Evolutionary conservation across 2,113 vertebrate genomes (phyloP), one percentile per base, ranked within the genome.

Genomic region (Pimephales promelas): DNA sequence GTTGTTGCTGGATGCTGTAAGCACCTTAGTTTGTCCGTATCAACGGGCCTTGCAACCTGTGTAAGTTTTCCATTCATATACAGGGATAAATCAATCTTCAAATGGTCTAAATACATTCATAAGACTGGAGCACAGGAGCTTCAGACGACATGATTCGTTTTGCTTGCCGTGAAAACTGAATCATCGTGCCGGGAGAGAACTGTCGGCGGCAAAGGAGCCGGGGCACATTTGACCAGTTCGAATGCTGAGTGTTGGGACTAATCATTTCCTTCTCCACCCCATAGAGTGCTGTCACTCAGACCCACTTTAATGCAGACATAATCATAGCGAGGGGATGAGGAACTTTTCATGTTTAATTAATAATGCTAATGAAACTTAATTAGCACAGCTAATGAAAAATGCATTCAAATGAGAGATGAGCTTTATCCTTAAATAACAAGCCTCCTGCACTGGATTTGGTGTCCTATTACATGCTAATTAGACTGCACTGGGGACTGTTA

Each of bases 381-480:
- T 94, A 94, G 91, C 90, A 87, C 87, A 90, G 92, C 93, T 94
- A 93, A 94, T 94, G 92, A 94, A 94, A 94, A 94, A 94, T 94
- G 92, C 93, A 94, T 94, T 92, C 91, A 94, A 94, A 94, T 94
- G 93, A 94, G 92, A 93, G 93, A 94, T 93, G 94, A 92, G 93
- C 91, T 94, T 94, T 94, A 93, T 93, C 92, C 93, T 94, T 94
- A 94, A 94, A 94, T 94, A 94, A 94, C 94, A 94, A 93, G 91
- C 89, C 92, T 94, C 91, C 92, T 94, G 92, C 91, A 91, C 94
- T 92, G 91, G 91, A 93, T 93, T 92, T 91, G 89, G 90, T 92
- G 92, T 93, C 92, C 91, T 92, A 94, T 94, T 94, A 93, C 92
- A 91, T 94, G 91, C 90, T 94, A 95, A 95, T 95, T 93, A 93